Evolutionary conservation across 2,888 invertebrate genomes (phyloP).

Genomic region (Melanargia galathea): DNA sequence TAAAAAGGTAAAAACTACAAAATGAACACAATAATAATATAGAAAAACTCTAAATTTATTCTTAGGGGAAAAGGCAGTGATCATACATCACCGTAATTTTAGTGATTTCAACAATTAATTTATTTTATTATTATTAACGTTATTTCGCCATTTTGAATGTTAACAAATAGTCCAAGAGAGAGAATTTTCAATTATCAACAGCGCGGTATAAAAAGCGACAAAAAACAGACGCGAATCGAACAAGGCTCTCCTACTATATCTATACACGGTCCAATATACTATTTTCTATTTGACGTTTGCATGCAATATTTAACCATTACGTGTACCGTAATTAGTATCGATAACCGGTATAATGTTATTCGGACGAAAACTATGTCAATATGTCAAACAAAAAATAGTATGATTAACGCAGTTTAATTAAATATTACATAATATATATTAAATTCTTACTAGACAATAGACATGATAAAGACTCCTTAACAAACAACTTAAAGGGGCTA

Average conservation of each 20-base stretch:
- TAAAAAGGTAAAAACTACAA: constrained; percentile 48
- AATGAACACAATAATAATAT: constrained; percentile 60
- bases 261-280: neutral
- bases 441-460: constrained; percentile 81
- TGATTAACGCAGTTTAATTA: constrained; percentile 2
- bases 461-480: constrained; percentile 80
- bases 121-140: constrained; percentile 50
- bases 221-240: constrained; percentile 72
- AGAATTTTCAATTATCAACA: constrained; percentile 59
- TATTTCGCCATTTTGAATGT: constrained; percentile 54
- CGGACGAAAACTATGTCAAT: neutral
- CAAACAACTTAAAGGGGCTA: constrained; percentile 77
- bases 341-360: neutral
- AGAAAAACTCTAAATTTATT: constrained; percentile 53
- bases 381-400: constrained; percentile 31
- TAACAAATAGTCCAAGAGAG: constrained; percentile 61
- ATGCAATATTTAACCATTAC: neutral
- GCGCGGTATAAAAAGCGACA: constrained; percentile 62
- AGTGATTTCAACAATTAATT: constrained; percentile 43
- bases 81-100: constrained; percentile 53
- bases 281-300: constrained; percentile 3
- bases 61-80: constrained; percentile 68
- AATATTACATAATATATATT: constrained; percentile 62
- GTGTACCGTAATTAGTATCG: neutral
- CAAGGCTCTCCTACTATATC: constrained; percentile 66